Base-by-base conservation (phyloP, 2,888 invertebrate species). In the Asteroscopus sphinx region DNA sequence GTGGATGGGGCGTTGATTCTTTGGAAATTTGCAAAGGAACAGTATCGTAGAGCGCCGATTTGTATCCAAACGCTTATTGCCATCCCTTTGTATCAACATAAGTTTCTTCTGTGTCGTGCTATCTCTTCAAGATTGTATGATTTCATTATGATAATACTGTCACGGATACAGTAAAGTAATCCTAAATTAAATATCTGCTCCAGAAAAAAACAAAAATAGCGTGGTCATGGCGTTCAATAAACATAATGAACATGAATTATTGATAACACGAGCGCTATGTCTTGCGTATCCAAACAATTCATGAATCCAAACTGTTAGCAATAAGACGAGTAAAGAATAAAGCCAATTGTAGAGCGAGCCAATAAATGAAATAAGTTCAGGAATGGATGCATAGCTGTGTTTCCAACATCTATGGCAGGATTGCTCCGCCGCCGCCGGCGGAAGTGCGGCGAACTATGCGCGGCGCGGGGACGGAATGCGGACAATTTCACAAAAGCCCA, bases 401-500 rank as follows among this genome's bases (percentile, higher is more conserved):
- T 88, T 83, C 83, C 82, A 85, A 87, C 83, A 85, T 87, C 81
- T 80, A 83, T 79, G 76, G 75, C 74, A 70, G 77, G 82, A 81
- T 83, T 82, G 81, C 77, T 82, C 77, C 68, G 81, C 68, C 68
- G 81, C 68, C 80, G 81, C 77, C 78, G 74, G 77, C 86, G 86
- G 86, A 86, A 85, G 86, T 82, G 84, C 76, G 83, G 80, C 71
- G 82, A 87, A 86, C 86, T 87, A 89, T 89, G 88, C 82, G 76
- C 77, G 86, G 83, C 82, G 72, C 82, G 86, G 63, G 79, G 74
- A 76, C 70, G 88, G 91, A 88, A 91, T 91, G 89, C 85, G 82
- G 82, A 86, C 89, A 85, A 91, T 92, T 92, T 88, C 83, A 85
- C 89, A 88, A 88, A 88, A 88, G 86, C 85, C 83, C 87, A 80